These are phyloP conservation scores for Blennius ocellaris DNA, from an alignment of 2,113 vertebrate genomes.

Conservation along the genomic window DNA sequence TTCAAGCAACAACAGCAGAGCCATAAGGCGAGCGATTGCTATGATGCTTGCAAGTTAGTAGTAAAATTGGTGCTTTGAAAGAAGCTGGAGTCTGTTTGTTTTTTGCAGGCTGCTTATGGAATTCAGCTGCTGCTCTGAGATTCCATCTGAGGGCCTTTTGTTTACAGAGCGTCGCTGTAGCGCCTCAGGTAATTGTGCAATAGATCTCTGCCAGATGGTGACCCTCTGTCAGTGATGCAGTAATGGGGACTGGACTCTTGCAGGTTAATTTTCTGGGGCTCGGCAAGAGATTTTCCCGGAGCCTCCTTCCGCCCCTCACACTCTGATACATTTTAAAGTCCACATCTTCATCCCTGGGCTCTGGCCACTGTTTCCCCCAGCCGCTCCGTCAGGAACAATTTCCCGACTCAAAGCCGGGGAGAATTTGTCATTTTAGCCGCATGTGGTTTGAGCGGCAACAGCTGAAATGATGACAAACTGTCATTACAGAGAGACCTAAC, in stretches of 20 bases:
- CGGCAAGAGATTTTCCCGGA: slow-evolving; percentile 55
- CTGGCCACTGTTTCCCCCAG: not conserved
- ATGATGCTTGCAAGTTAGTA: slow-evolving; percentile 29
- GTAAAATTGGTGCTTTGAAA: slow-evolving; percentile 34
- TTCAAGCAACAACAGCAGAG: slow-evolving; percentile 26
- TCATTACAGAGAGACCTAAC: slow-evolving; percentile 28
- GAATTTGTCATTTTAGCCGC: slow-evolving; percentile 37
- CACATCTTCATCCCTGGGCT: slow-evolving; percentile 16
- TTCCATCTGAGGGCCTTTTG: slow-evolving; percentile 54
- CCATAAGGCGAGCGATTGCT: slow-evolving; percentile 6
- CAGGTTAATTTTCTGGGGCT: slow-evolving; percentile 64
- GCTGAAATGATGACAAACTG: slow-evolving; percentile 42
- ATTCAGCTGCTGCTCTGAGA: slow-evolving; percentile 37
- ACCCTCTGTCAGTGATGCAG: slow-evolving; percentile 48
- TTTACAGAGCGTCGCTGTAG: slow-evolving; percentile 52
- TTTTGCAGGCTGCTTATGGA: slow-evolving; percentile 40
- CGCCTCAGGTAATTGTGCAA: slow-evolving; percentile 68
- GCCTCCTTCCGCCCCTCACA: not conserved
- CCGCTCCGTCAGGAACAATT: slow-evolving; percentile 26
- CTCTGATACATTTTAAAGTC: slow-evolving; percentile 52
- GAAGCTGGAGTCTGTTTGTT: slow-evolving; percentile 27
- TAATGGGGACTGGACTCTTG: slow-evolving; percentile 50
- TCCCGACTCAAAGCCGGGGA: slow-evolving; percentile 17
- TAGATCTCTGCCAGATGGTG: slow-evolving; percentile 79
- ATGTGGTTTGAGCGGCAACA: slow-evolving; percentile 30